A percentile compares a stretch with the other conserved stretches of the same genome.
Conservation (phyloP, 2,797 vertebrate species). For the Pampus argenteus region DNA sequence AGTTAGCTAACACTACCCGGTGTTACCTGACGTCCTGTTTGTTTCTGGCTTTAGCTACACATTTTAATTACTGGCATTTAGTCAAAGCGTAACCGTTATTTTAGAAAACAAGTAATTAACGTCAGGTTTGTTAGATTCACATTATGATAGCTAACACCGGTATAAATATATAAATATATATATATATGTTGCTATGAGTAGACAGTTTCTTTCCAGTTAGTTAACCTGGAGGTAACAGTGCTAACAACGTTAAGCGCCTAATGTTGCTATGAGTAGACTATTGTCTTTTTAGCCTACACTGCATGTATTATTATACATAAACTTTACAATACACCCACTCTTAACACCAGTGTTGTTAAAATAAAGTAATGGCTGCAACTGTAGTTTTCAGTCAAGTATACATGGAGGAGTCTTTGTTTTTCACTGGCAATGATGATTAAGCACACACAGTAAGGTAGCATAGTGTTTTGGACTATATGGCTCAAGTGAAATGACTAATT, state of each 20-base stretch:
- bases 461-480: neutral
- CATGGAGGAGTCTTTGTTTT: neutral
- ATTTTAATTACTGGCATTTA: neutral
- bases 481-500: no score
- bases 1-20: conserved; percentile 25
- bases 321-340: neutral
- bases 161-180: no score
- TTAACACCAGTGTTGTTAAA: neutral
- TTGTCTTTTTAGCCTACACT: neutral
- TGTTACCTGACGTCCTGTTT: conserved; percentile 16
- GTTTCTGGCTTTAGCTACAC: neutral
- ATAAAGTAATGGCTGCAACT: neutral
- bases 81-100: rapidly evolving
- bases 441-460: neutral
- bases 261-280: neutral
- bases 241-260: no score
- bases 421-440: neutral
- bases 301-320: neutral
- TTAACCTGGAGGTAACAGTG: no score
- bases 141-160: neutral
- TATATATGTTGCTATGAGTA: neutral
- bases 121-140: neutral
- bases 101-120: no score
- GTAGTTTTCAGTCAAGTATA: neutral
- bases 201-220: neutral